Conservation (phyloP, 2,113 vertebrate species). For the Lepisosteus oculatus region DNA sequence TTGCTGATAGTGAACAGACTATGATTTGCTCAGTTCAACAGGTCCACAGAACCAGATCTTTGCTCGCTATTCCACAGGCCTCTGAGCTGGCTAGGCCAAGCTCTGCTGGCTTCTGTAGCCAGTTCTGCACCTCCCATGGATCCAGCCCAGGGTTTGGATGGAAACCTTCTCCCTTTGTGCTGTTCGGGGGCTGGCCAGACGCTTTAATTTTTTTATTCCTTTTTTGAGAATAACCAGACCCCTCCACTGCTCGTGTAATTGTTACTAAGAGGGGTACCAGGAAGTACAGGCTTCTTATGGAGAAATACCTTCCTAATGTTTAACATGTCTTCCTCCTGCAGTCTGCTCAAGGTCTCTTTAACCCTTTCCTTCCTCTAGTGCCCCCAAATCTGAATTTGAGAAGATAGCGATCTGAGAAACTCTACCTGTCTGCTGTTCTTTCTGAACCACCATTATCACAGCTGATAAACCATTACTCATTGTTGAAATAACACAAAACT, state of each 20-base stretch:
- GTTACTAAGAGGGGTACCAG: slow-evolving; percentile 10
- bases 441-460: slow-evolving; percentile 53
- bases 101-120: background rate
- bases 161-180: slow-evolving; percentile 11
- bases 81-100: background rate
- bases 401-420: background rate
- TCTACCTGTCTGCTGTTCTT: background rate
- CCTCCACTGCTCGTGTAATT: slow-evolving; percentile 10
- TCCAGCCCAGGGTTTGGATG: slow-evolving; percentile 2
- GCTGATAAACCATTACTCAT: too few relatives aligned
- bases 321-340: background rate
- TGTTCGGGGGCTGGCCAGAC: slow-evolving; percentile 2
- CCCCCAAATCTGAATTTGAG: background rate
- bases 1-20: too few relatives aligned
- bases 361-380: background rate
- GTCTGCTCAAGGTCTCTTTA: background rate
- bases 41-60: too few relatives aligned
- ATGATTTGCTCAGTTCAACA: too few relatives aligned
- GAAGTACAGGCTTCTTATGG: background rate
- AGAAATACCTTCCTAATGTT: slow-evolving; percentile 10
- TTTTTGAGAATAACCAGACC: slow-evolving; percentile 13
- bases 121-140: slow-evolving; percentile 5
- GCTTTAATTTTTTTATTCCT: background rate
- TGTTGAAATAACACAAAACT: too few relatives aligned
- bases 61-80: too few relatives aligned